Evolutionary conservation across 2,888 invertebrate species (phyloP), one percentile per base, ranked within the genome.

Genomic region (Drosophila mimica): DNA sequence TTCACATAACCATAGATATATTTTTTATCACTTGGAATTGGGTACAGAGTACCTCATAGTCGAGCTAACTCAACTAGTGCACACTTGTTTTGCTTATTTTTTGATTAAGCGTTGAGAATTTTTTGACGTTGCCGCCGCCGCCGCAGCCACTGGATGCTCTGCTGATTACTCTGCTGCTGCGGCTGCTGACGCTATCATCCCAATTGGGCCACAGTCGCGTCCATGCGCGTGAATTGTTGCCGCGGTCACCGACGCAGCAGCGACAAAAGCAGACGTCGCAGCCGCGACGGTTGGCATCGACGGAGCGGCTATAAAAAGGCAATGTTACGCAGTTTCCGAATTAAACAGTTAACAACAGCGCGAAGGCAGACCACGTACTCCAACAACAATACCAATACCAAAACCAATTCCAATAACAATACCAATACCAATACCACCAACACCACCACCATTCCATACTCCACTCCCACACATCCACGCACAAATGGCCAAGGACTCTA

Each of bases 81-180:
- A n/a, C 38, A 17, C 31, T 53, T 52, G 48, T 61, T 65, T 68
- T 65, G 56, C 51, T 63, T 53, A 56, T 71, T 76, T 72, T 88
- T 82, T 90, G 87, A 84, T 84, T 86, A 79, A 88, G 74, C 74
- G 73, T 74, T 74, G 87, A 83, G 90, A 89, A 86, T 87, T 79
- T 88, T 85, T 91, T 83, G 86, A 88, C 82, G 76, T 68, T 61
- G 74, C 67, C 70, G 74, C 70, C 51, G 71, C 33, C 64, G 76
- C 31, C 56, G 70, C 25, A 30, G 54, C 25, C 61, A 38, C 34
- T 51, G 53, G 43, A 48, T 70, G 65, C 15, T 36, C 59, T 17
- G 43, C 46, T 6, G 49, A 63, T 48, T 36, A 48, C 31, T 46
- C 46, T 51, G 49, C 53, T 51, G 71, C 70, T 13, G 40, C 51